Conservation (phyloP, 2,888 invertebrate species). For the Rhynchonema sp. region DNA sequence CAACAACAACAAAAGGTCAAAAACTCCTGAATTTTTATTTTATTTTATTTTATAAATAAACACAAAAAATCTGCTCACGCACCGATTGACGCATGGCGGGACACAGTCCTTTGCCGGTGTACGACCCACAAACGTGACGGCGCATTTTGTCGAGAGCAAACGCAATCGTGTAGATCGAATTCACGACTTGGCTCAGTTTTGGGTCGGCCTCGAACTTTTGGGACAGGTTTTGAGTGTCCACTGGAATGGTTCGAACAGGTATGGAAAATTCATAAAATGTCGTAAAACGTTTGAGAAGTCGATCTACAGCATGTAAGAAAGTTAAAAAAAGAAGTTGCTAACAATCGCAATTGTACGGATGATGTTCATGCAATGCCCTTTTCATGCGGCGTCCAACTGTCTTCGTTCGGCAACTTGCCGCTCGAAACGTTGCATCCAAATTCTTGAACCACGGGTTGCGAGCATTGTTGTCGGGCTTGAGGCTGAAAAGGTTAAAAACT, state of each 20-base stretch:
- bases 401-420: constrained; percentile 33
- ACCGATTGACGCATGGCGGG: background rate
- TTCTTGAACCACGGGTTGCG: constrained; percentile 54
- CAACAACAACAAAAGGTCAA: too few relatives aligned
- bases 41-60: too few relatives aligned
- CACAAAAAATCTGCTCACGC: too few relatives aligned
- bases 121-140: constrained; percentile 39
- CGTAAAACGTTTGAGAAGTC: too few relatives aligned
- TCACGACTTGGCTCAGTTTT: constrained; percentile 56
- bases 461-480: constrained; percentile 44
- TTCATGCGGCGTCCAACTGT: constrained; percentile 29
- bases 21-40: too few relatives aligned
- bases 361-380: background rate
- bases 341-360: background rate
- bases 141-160: constrained; percentile 52
- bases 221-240: background rate
- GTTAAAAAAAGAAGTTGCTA: too few relatives aligned
- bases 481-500: constrained; percentile 18
- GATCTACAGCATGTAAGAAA: too few relatives aligned
- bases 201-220: constrained; percentile 48
- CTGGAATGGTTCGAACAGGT: too few relatives aligned
- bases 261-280: too few relatives aligned
- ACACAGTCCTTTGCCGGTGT: background rate
- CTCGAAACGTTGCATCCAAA: constrained; percentile 52
- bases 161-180: constrained; percentile 54